Evolutionary conservation across 2,113 vertebrate species (phyloP), one percentile per base, ranked within the genome.

Genomic region (Vimba vimba): DNA sequence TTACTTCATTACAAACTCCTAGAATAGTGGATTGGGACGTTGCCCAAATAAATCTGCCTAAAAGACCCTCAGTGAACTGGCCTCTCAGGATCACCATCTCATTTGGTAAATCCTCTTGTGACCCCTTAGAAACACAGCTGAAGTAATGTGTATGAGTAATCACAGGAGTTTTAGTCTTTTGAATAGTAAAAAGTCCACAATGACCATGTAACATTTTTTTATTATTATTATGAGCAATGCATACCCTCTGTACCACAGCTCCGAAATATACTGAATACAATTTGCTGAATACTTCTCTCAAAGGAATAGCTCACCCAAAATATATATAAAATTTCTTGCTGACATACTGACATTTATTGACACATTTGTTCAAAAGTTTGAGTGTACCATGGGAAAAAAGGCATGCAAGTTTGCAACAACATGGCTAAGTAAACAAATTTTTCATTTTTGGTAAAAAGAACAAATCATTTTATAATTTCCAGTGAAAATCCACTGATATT

Each of bases 1-100:
- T 57, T 55, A 33, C 50, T 55, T 77, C 27, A 55, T 55, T 77
- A 55, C 27, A 55, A 21, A 77, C 50, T 19, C 10, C 9, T 21
- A 55, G 75, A 77, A 33, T 6, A 30, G 25, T 77, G 75, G 27
- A 52, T 33, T 19, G 75, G 75, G 75, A 33, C 8, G 30, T 77
- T 50, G 52, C 75, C 75, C 27, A 77, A 52, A 77, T 55, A 77
- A 33, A 50, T 52, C 75, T 55, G 50, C 27, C 75, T 55, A 77
- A 43, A 74, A 73, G 39, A 15, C 39, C 69, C 23, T 25, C 39
- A 45, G 71, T 77, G 47, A 55, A 21, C 17, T 55, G 50, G 27
- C 27, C 75, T 55, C 75, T 55, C 27, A 55, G 47, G 27, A 77
- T 77, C 17, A 77, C 52, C 50, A 77, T 55, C 27, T 57, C 25